Percentiles rank a stretch among this genome's conserved stretches.
phyloP scores from a whole-genome alignment of 1,140 invertebrate genomes.

The Diprion similis region DNA sequence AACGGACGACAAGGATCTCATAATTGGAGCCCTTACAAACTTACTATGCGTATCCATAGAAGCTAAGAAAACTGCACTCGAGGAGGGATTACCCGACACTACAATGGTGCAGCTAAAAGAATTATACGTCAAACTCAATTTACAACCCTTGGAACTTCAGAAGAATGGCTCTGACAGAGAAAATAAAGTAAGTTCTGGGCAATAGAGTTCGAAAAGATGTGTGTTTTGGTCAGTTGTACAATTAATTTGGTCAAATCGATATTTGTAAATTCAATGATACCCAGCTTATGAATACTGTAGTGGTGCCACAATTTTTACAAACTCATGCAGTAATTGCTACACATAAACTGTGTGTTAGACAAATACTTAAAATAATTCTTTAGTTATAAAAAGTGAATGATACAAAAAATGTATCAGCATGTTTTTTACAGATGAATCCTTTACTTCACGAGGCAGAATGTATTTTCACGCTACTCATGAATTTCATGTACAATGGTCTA shows the following conservation, averaged over 20 bases:
- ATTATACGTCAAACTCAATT: conserved; percentile 58
- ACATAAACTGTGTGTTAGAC: no score
- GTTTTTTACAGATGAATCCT: conserved; percentile 49
- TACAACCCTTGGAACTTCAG: conserved; percentile 59
- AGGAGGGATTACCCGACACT: conserved; percentile 50
- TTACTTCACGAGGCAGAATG: conserved; percentile 58
- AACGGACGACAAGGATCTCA: conserved; percentile 50
- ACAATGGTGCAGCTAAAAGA: conserved; percentile 57
- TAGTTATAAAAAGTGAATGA: conserved; percentile 11
- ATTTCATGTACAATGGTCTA: conserved; percentile 57
- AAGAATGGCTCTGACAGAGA: conserved; percentile 52
- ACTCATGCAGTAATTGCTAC: background rate
- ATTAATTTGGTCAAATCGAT: conserved; percentile 3
- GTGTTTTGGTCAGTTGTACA: background rate
- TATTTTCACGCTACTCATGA: conserved; percentile 60
- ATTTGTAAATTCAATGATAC: conserved; percentile 7
- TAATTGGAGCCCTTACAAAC: conserved; percentile 56
- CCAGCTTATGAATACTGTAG: background rate
- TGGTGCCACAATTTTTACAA: conserved; percentile 5
- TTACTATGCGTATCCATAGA: conserved; percentile 57
- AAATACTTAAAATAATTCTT: conserved; percentile 6
- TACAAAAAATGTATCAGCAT: background rate
- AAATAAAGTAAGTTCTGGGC: conserved; percentile 41
- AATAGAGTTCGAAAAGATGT: no score
- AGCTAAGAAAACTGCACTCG: conserved; percentile 57